Evolutionary conservation across 2,888 invertebrate genomes (phyloP), one percentile per base, ranked within the genome.

Genomic region (Ommatoiulus sabulosus): DNA sequence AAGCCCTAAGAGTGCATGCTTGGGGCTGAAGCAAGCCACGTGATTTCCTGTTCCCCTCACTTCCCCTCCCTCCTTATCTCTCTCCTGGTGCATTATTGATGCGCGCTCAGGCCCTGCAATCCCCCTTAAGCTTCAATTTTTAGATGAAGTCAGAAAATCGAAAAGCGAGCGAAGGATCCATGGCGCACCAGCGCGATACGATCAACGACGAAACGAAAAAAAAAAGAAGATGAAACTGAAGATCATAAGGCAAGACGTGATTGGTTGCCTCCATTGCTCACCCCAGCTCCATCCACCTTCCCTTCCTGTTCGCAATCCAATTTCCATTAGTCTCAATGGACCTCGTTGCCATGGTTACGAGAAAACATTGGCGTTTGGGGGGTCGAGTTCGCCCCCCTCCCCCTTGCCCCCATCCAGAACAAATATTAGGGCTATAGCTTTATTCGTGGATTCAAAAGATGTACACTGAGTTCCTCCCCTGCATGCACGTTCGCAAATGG

Each of bases 111-210:
- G 72, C 72, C 72, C 72, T 72, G 24, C 72, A 72, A 72, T 72
- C 72, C 72, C 72, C 72, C 72, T 72, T 72, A 72, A 72, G 72
- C 72, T 24, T 5, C 72, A 72, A 72, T 72, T 72, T 72, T 72
- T 72, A 72, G 72, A 72, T 72, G 72, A 72, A 72, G 72, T 72
- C 72, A 72, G 72, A 72, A 72, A 72, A 72, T 72, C 72, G 72
- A 72, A 72, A 72, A 57, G 57, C 57, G 17, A 57, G 57, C 57
- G 46, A 46, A 46, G 46, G 46, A 46, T 46, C 6, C n/a, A n/a
- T n/a, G n/a, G n/a, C n/a, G n/a, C 46, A 46, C 46, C 72, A 72
- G 24, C 20, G 5, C 72, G 72, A 72, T 72, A 72, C 63, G 63
- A 63, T 63, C 63, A 63, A 63, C 63, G 15, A n/a, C 63, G 63